Evolutionary conservation across 2,113 vertebrate species (phyloP), one percentile per base, ranked within the genome.

Genomic region (Scolopax mira): DNA sequence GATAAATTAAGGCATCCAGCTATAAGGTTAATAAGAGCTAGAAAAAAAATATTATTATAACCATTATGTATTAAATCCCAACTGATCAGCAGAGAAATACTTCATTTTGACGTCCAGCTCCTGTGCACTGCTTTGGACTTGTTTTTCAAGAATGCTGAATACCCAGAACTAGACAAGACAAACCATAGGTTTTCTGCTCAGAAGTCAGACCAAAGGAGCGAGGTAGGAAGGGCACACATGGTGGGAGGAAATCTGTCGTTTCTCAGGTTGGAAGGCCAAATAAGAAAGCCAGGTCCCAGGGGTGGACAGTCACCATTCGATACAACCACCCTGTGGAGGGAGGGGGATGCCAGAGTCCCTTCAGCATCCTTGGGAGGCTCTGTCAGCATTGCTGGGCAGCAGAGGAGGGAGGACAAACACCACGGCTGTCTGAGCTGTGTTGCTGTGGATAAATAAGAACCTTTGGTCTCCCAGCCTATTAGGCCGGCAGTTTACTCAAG

Each of bases 401-500:
- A 67, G 35, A 71, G 28, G 30, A 67, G 52, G 61, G 77, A 90
- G 19, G 19, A 58, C 0, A 2, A 31, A 9, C 57, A 69, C 39
- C 1, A 0, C 1, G 3, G 17, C 55, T 67, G 61, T 3, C 35
- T 88, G 31, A 85, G 66, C 30, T 0, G 0, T 1, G 15, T 19
- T 79, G 62, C 44, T 82, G 84, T 8, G 28, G 44, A 17, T 57
- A 74, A 73, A 78, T 30, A 62, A 0, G 4, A 84, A 78, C 71
- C 77, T 88, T 88, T 69, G 49, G 44, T 80, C 85, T 77, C 61
- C 62, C 9, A 5, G 65, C 42, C 87, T 71, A 28, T 86, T 88
- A 93, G 85, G 87, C 90, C 9, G 0, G 89, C 73, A 42, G 77
- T 78, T 93, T 90, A 61, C 81, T 88, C 49, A 79, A 90, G 87